Conservation (phyloP, 2,888 invertebrate genomes). For the Tachystola acroxantha region DNA sequence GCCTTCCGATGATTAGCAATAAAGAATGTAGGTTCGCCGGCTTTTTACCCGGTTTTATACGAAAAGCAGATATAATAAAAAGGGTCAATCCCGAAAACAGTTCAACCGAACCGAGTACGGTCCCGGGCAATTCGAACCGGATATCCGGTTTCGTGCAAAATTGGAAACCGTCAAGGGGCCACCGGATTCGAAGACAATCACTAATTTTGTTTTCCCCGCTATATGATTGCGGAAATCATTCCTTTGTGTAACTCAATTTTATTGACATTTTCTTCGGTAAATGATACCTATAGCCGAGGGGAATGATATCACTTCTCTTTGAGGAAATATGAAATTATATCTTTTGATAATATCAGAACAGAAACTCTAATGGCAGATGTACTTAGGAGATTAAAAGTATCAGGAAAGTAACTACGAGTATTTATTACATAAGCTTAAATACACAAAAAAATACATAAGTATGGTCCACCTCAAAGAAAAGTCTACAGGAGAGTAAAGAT, state of each 20-base stretch:
- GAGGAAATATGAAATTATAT: too few species aligned
- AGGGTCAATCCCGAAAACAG: slow-evolving; percentile 1
- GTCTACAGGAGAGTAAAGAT: too few species aligned
- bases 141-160: slow-evolving; percentile 4
- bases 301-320: too few species aligned
- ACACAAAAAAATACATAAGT: too few species aligned
- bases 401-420: too few species aligned
- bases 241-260: not conserved
- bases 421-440: too few species aligned
- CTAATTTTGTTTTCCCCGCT: not conserved
- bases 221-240: not conserved
- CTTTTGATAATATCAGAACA: too few species aligned
- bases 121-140: slow-evolving; percentile 1
- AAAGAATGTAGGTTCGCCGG: not conserved
- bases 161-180: not conserved
- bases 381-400: too few species aligned
- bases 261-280: too few species aligned
- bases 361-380: too few species aligned
- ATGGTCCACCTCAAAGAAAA: too few species aligned
- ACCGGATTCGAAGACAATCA: not conserved
- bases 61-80: slow-evolving; percentile 2
- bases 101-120: not conserved
- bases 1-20: not conserved
- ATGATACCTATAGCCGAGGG: too few species aligned
- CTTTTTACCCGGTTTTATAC: not conserved